Base-by-base conservation (phyloP, 2,113 vertebrate genomes). In the Mastomys coucha region DNA sequence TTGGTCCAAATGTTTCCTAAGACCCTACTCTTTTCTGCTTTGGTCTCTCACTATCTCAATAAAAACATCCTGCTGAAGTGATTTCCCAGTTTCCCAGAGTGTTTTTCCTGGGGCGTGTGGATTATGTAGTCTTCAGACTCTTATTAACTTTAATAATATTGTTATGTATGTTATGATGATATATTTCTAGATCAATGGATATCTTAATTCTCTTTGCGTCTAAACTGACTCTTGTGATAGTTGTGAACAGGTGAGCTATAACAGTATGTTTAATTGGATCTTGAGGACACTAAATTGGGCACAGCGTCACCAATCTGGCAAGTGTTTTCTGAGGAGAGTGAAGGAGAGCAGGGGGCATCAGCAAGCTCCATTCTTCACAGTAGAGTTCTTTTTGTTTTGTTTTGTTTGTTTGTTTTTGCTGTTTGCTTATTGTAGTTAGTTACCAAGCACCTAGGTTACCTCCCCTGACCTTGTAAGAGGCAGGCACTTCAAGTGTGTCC, bases 241-340 rank as follows among this genome's bases (percentile, higher is more conserved):
- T 45, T 31, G n/a, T 72, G 53, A 91, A 11, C 51, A 63, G 17
- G 58, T 77, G 45, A 56, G 4, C n/a, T 77, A 45, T 22, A 89
- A 36, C 36, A 1, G 22, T 77, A 36, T 36, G 60, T 65, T 88
- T 80, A 39, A 65, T 56, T 80, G 36, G 26, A 69, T 20, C 65
- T 82, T 53, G 80, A n/a, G 45, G 7, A 51, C 45, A 51, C 45
- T 17, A 0, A 24, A 39, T 39, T 33, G 31, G 80, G 58, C 49
- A 26, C 3, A 3, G 20, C 49, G 33, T 14, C 9, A 5, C 49
- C 58, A 26, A 49, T 42, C 2, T 0, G 1, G 12, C 9, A 3
- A 0, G 13, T 72, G 0, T 42, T 89, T 53, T 96, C 58, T 60
- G 56, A 86, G 65, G 51, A 3, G 73, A 26, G 45, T 36, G 39